Percentiles rank a stretch among this genome's conserved stretches.
These are phyloP conservation scores for Zygothrica quintamaculata DNA, from an alignment of 2,888 invertebrate genomes.

Conservation along the genomic window DNA sequence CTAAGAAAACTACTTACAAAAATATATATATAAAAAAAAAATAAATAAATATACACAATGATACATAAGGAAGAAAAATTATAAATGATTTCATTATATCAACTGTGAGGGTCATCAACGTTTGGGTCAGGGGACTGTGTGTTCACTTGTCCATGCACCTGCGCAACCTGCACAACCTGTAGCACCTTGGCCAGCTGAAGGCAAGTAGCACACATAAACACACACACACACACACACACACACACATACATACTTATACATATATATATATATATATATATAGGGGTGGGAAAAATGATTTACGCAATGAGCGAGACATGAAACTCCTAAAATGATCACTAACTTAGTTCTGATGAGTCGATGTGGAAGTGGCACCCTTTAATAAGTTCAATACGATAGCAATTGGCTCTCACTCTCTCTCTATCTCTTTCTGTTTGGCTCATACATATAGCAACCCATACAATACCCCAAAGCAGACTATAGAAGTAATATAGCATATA, in stretches of 20 bases:
- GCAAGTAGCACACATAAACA: too few relatives aligned
- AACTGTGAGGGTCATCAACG: constrained; percentile 56
- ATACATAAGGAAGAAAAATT: constrained; percentile 59
- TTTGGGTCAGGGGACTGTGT: constrained; percentile 38
- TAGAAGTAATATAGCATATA: constrained; percentile 22
- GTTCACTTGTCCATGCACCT: constrained; percentile 45
- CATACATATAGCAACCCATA: too few relatives aligned
- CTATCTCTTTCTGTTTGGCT: too few relatives aligned
- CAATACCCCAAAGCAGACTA: too few relatives aligned
- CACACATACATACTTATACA: constrained; percentile 1
- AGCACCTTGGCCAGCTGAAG: constrained; percentile 58
- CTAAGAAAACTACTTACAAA: constrained; percentile 33
- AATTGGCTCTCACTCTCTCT: neutral
- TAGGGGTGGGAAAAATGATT: constrained; percentile 78
- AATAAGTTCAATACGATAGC: constrained; percentile 42
- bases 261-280: neutral
- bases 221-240: constrained; percentile 4
- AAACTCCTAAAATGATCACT: constrained; percentile 16
- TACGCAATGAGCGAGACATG: constrained; percentile 56
- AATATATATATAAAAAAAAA: constrained; percentile 14
- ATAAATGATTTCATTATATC: constrained; percentile 75
- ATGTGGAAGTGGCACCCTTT: constrained; percentile 46
- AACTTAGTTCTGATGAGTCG: constrained; percentile 12
- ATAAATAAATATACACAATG: constrained; percentile 28
- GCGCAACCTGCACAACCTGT: constrained; percentile 39